Percentiles rank a stretch among this genome's conserved stretches.
Conservation (phyloP, 2,797 vertebrate genomes). For the Protosalanx chinensis region DNA sequence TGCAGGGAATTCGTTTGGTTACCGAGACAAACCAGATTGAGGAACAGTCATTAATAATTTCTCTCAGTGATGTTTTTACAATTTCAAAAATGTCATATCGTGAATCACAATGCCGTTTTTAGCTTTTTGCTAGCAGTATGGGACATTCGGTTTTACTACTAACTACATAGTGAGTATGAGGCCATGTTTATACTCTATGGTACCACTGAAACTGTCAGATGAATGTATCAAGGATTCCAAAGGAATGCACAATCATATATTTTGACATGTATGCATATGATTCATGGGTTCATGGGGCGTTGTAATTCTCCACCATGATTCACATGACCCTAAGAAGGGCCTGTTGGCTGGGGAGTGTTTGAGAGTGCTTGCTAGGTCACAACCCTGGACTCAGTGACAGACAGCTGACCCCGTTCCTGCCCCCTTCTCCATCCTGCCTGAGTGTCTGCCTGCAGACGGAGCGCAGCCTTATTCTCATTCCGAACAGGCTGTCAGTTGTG, state of each 20-base stretch:
- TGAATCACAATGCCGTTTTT: conserved; percentile 4
- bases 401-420: conserved; percentile 12
- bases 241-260: conserved; percentile 40
- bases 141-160: neutral
- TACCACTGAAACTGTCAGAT: conserved; percentile 44
- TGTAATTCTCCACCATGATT: conserved; percentile 42
- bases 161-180: neutral
- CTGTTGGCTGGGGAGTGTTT: conserved; percentile 28
- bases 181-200: conserved; percentile 18
- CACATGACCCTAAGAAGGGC: conserved; percentile 37
- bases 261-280: conserved; percentile 43
- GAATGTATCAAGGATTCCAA: conserved; percentile 51
- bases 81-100: conserved; percentile 19
- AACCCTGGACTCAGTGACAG: conserved; percentile 30
- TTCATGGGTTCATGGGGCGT: conserved; percentile 41
- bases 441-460: neutral
- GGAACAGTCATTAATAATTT: conserved; percentile 41
- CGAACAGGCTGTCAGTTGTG: conserved; percentile 53
- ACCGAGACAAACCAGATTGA: conserved; percentile 52
- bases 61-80: conserved; percentile 30
- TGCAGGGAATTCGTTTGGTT: conserved; percentile 55
- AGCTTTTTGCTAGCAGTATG: neutral
- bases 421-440: neutral
- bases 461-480: conserved; percentile 53
- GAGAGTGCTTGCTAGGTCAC: conserved; percentile 36